Evolutionary conservation across 1,140 invertebrate genomes (phyloP).

Genomic region (Cylas formicarius): DNA sequence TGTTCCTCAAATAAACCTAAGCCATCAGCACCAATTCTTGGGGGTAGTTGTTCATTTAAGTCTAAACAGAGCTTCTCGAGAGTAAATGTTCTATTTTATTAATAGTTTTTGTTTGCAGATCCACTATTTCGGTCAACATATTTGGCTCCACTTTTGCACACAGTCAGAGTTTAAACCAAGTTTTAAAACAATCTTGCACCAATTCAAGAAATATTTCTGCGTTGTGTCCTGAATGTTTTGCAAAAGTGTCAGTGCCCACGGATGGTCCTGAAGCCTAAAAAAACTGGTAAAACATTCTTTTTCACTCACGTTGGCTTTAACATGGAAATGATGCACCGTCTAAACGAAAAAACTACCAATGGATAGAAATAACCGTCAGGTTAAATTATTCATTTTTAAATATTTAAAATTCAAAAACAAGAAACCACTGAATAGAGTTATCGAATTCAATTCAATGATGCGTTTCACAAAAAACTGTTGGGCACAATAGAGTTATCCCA

Average conservation of each 20-base stretch:
- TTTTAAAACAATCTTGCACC: slow-evolving; percentile 9
- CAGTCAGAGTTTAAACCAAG: slow-evolving; percentile 10
- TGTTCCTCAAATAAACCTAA: slow-evolving; percentile 17
- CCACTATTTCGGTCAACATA: slow-evolving; percentile 11
- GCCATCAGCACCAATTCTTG: slow-evolving; percentile 12
- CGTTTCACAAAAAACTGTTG: too few species aligned
- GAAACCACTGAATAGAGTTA: too few species aligned
- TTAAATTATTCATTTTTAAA: too few species aligned
- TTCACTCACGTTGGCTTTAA: too few species aligned
- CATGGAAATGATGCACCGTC: too few species aligned
- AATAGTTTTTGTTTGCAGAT: slow-evolving; percentile 6
- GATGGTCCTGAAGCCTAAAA: slow-evolving; percentile 12
- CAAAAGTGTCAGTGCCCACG: slow-evolving; percentile 14
- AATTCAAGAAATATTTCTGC: slow-evolving; percentile 11
- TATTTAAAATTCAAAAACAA: too few species aligned
- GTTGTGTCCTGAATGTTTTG: slow-evolving; percentile 1
- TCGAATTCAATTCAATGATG: too few species aligned
- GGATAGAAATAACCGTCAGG: too few species aligned
- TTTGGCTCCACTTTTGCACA: slow-evolving; percentile 3
- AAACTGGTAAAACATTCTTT: too few species aligned
- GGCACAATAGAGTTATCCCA: too few species aligned
- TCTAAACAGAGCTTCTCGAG: slow-evolving; percentile 9
- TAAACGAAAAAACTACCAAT: too few species aligned
- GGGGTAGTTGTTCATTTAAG: slow-evolving; percentile 10
- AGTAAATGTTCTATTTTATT: slow-evolving; percentile 13